Evolutionary conservation across 2,797 vertebrate species (phyloP), one percentile per base, ranked within the genome.

Genomic region (Otolemur crassicaudatus): DNA sequence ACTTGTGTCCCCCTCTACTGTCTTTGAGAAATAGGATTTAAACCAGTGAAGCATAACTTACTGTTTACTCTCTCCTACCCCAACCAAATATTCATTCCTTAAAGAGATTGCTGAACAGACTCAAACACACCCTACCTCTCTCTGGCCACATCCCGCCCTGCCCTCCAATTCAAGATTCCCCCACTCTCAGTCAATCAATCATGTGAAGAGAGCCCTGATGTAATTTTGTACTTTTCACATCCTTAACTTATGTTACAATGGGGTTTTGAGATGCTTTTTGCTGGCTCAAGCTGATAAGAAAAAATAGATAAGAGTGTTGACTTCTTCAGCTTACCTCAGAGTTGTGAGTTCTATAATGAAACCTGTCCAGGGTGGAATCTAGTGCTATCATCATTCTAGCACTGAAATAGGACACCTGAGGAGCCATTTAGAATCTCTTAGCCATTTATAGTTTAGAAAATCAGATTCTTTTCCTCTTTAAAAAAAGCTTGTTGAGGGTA

Each of bases 151-250:
- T 60, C 63, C 60, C 29, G 34, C 63, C 22, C 43, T 94, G 60
- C 58, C 92, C 67, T 85, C 37, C 67, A 87, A 85, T 84, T 97
- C 92, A 90, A 87, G 85, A 80, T 93, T 83, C 56, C 79, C 88
- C 82, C 56, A 60, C 25, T 65, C 91, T 72, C 17, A 75, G 82
- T 70, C 88, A 95, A 72, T 87, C 95, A 95, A 95, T 96, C 95
- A 75, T 46, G 27, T 79, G 82, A 84, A 95, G 53, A 93, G 25
- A 93, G 25, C 81, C 53, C 63, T 61, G 61, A 82, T 94, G 53
- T 96, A 96, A 97, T 94, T 96, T 94, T 92, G 88, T 95, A 76
- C 86, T 94, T 96, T 96, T 95, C 92, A 94, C 92, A 75, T 91
- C 92, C 82, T 90, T 92, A 94, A 96, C 89, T 90, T 95, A 92